Conservation (phyloP, 2,888 invertebrate species). For the Coenonympha arcania region DNA sequence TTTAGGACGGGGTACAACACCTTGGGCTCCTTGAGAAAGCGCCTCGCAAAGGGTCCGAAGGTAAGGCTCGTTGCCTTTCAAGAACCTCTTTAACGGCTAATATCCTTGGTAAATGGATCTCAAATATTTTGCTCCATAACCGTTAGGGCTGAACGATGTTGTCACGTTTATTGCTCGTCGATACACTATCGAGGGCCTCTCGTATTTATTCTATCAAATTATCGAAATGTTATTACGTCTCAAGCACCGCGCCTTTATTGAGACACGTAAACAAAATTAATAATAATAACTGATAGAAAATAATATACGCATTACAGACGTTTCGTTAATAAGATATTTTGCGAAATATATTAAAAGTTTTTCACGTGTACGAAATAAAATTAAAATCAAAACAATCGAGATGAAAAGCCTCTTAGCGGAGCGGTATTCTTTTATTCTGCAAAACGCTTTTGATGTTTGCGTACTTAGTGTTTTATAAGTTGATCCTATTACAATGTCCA, state of each 20-base stretch:
- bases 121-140: slow-evolving; percentile 65
- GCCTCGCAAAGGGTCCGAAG: slow-evolving; percentile 67
- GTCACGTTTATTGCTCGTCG: slow-evolving; percentile 59
- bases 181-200: slow-evolving; percentile 32
- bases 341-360: slow-evolving; percentile 7
- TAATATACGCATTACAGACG: background rate
- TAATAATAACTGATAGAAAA: background rate
- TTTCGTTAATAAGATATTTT: background rate
- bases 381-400: slow-evolving; percentile 32
- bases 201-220: slow-evolving; percentile 24
- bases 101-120: slow-evolving; percentile 70
- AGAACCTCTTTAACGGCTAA: slow-evolving; percentile 73
- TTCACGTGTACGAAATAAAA: slow-evolving; percentile 20
- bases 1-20: slow-evolving; percentile 71
- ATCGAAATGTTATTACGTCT: slow-evolving; percentile 18
- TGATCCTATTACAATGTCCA: slow-evolving; percentile 75
- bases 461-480: slow-evolving; percentile 74
- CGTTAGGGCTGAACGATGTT: slow-evolving; percentile 55
- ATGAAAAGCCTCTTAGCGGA: slow-evolving; percentile 63
- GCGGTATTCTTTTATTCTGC: slow-evolving; percentile 55
- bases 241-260: background rate
- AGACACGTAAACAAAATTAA: slow-evolving; percentile 2
- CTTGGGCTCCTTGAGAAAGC: slow-evolving; percentile 64
- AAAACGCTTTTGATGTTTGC: slow-evolving; percentile 69
- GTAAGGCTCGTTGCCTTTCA: slow-evolving; percentile 66